A percentile compares a stretch with the other conserved stretches of the same genome.
Conservation (phyloP, 1,140 invertebrate species). For the Pteromalus puparum region DNA sequence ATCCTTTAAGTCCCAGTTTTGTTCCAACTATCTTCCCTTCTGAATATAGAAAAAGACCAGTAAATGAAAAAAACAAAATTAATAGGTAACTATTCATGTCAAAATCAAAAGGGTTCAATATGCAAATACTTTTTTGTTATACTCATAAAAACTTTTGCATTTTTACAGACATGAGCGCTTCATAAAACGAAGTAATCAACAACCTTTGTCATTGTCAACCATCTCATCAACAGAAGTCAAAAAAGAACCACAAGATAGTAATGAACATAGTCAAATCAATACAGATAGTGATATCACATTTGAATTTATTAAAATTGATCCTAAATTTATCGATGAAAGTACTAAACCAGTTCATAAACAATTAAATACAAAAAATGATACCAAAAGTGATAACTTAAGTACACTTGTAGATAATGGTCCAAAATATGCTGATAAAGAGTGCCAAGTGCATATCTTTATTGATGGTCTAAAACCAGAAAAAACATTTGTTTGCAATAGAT, state of each 20-base stretch:
- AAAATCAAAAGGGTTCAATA: background rate
- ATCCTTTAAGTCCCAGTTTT: constrained; percentile 24
- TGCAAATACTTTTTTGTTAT: background rate
- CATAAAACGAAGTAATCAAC: background rate
- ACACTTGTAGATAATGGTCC: background rate
- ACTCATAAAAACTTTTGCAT: background rate
- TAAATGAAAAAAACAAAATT: background rate
- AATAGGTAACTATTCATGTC: background rate
- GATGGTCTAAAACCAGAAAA: background rate
- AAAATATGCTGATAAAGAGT: constrained; percentile 4
- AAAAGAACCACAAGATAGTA: no score
- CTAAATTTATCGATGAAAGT: background rate
- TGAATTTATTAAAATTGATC: background rate
- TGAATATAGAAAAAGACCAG: background rate
- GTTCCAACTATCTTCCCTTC: constrained; percentile 48
- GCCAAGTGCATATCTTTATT: background rate
- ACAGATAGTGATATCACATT: no score
- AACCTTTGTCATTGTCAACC: background rate
- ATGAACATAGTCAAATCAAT: no score
- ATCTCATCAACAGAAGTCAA: no score
- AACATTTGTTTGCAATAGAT: constrained; percentile 21
- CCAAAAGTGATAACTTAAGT: background rate
- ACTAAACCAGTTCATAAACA: no score
- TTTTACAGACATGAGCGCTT: background rate
- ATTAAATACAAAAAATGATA: background rate